Conservation (phyloP, 2,888 invertebrate species). For the Leptinotarsa tumamoca region DNA sequence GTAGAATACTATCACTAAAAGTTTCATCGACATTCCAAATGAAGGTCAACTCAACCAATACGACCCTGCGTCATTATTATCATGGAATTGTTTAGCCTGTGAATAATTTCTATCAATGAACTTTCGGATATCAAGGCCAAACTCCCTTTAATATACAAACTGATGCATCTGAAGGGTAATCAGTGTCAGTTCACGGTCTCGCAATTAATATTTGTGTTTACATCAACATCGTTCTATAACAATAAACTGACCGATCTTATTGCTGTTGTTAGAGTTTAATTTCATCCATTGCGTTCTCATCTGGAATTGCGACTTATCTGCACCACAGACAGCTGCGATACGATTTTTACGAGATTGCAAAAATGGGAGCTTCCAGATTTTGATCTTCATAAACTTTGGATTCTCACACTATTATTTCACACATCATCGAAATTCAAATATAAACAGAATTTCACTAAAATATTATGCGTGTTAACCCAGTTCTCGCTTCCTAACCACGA, state of each 20-base stretch:
- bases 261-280: background rate
- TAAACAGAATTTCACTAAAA: conserved; percentile 32
- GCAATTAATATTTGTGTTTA: conserved; percentile 8
- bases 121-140: background rate
- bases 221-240: background rate
- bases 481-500: conserved; percentile 15
- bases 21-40: background rate
- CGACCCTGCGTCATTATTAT: background rate
- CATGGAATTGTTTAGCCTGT: background rate
- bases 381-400: conserved; percentile 3
- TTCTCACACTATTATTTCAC: background rate
- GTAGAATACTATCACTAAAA: too few species aligned
- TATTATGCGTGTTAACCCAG: conserved; percentile 37
- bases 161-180: conserved; percentile 24
- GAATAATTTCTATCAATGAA: background rate
- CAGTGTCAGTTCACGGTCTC: conserved; percentile 27
- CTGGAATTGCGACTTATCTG: conserved; percentile 5
- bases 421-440: conserved; percentile 10
- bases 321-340: background rate
- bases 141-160: background rate
- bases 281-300: background rate
- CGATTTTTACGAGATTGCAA: conserved; percentile 2
- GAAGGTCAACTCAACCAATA: background rate
- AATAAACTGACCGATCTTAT: conserved; percentile 9
- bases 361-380: background rate